These are phyloP conservation scores for Drosophila parabipectinata DNA, from an alignment of 1,140 invertebrate species.

Conservation along the genomic window DNA sequence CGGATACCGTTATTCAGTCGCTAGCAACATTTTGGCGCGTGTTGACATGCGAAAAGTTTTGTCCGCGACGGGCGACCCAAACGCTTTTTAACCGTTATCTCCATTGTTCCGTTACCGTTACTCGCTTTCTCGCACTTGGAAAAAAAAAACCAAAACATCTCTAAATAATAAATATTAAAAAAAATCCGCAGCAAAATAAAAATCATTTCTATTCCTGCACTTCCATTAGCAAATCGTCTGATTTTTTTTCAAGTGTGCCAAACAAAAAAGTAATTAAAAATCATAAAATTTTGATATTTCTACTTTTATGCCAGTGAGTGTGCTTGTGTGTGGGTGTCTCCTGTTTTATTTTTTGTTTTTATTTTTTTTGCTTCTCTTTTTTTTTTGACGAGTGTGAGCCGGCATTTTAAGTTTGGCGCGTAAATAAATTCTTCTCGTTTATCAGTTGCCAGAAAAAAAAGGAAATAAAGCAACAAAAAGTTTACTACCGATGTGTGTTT, in stretches of 20 bases:
- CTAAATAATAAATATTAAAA: not conserved
- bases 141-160: not conserved
- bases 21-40: conserved; percentile 83
- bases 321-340: not conserved
- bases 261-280: conserved; percentile 38
- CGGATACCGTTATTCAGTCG: conserved; percentile 57
- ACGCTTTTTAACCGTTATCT: conserved; percentile 63
- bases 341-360: conserved; percentile 1
- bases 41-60: conserved; percentile 75
- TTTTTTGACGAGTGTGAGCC: conserved; percentile 23
- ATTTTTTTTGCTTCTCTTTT: not conserved
- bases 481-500: not conserved
- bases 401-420: conserved; percentile 68
- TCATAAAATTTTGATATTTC: conserved; percentile 1
- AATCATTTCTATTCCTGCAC: not conserved
- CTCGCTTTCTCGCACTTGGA: conserved; percentile 28
- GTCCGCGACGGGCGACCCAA: conserved; percentile 64
- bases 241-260: conserved; percentile 33
- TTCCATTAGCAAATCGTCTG: not conserved
- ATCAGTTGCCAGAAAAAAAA: conserved; percentile 35
- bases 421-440: conserved; percentile 50
- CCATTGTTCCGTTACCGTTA: conserved; percentile 51
- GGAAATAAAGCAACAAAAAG: not conserved
- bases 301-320: conserved; percentile 2
- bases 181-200: conserved; percentile 43